phyloP scores from a whole-genome alignment of 2,797 vertebrate genomes.

The Sylvilagus floridanus region DNA sequence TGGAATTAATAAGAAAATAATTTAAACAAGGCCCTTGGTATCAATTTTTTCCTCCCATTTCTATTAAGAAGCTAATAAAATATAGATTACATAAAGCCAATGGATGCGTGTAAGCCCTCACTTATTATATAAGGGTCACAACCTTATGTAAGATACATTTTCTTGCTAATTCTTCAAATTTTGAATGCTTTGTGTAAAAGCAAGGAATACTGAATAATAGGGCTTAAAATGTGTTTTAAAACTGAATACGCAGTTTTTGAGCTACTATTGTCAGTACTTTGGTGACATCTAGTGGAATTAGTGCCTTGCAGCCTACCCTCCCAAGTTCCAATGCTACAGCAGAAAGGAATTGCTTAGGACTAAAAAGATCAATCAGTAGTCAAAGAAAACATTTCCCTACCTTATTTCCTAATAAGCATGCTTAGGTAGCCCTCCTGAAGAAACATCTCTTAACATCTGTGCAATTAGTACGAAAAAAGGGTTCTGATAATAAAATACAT shows the following conservation, averaged over 20 bases:
- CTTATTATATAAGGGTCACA: slow-evolving; percentile 74
- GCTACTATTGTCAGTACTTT: slow-evolving; percentile 85
- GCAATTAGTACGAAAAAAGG: background rate
- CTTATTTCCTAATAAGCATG: background rate
- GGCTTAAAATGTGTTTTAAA: slow-evolving; percentile 76
- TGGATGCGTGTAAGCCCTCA: slow-evolving; percentile 48
- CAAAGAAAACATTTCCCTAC: background rate
- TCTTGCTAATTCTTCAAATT: slow-evolving; percentile 83
- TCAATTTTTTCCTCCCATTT: slow-evolving; percentile 65
- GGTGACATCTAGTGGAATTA: slow-evolving; percentile 89
- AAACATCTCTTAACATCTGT: slow-evolving; percentile 3
- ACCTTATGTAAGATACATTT: slow-evolving; percentile 79
- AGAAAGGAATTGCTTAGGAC: slow-evolving; percentile 35
- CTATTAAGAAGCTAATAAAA: slow-evolving; percentile 69
- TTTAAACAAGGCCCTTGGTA: slow-evolving; percentile 45
- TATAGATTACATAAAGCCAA: slow-evolving; percentile 71
- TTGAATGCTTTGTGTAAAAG: slow-evolving; percentile 83
- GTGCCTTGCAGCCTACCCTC: background rate
- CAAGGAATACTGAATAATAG: slow-evolving; percentile 79
- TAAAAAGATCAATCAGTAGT: background rate
- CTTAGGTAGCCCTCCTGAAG: background rate
- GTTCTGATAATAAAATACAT: slow-evolving; percentile 8
- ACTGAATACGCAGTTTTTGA: background rate
- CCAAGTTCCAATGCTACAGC: slow-evolving; percentile 36
- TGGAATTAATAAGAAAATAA: slow-evolving; percentile 32